phyloP scores from a whole-genome alignment of 2,797 vertebrate genomes.

The Sebastes minor region DNA sequence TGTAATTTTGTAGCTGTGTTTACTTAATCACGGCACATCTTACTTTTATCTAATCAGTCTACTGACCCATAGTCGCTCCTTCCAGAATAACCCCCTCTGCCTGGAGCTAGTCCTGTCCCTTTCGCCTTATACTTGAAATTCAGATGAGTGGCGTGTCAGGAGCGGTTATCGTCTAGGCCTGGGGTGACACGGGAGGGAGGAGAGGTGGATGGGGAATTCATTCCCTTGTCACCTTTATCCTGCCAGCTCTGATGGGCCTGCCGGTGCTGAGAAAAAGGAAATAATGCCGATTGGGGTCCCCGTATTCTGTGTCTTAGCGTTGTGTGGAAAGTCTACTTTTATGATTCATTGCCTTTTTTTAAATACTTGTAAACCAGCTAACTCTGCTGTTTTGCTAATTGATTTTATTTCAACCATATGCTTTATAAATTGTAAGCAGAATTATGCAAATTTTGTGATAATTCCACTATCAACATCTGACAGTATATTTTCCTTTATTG shows the following conservation, averaged over 20 bases:
- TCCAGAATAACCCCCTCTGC: conserved; percentile 32
- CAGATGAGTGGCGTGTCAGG: conserved; percentile 72
- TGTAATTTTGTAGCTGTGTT: neutral
- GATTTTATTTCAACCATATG: neutral
- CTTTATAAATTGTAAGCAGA: neutral
- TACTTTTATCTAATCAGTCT: conserved; percentile 39
- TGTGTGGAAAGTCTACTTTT: neutral
- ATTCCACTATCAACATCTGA: neutral
- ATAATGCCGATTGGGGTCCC: neutral
- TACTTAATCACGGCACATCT: neutral
- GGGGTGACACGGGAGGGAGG: conserved; percentile 1
- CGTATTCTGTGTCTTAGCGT: neutral
- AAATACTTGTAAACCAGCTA: neutral
- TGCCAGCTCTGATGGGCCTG: neutral
- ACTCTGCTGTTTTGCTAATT: neutral
- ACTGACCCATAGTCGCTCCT: conserved; percentile 32
- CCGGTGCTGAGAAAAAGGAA: neutral
- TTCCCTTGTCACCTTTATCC: conserved; percentile 32
- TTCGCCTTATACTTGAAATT: conserved; percentile 68
- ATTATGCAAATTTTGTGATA: neutral
- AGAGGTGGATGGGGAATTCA: conserved; percentile 25
- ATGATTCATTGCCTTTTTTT: neutral
- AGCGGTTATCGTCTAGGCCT: conserved; percentile 64
- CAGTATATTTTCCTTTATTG: neutral
- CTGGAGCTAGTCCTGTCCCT: conserved; percentile 54